Evolutionary conservation across 2,113 vertebrate genomes (phyloP), one percentile per base, ranked within the genome.

Genomic region (Rhodinocichla rosea): DNA sequence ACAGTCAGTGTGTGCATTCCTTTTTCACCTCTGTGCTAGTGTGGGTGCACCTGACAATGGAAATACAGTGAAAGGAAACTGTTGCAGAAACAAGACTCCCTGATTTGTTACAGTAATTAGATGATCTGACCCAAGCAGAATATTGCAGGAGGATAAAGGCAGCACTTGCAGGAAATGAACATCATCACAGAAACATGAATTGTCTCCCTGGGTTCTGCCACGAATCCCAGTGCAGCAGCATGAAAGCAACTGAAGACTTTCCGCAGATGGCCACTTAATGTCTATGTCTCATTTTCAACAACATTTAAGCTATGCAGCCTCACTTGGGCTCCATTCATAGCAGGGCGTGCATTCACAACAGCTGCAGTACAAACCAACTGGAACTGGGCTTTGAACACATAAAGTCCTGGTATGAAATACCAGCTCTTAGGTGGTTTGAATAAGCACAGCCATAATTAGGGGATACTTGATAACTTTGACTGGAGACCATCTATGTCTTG

Each of bases 211-310:
- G 57, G 30, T 83, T 92, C 73, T 92, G 70, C 62, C 78, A 69
- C 3, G 55, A 90, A 91, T 90, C 71, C 42, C 90, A 67, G 60
- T 13, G 32, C n/a, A 35, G 50, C 8, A 83, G 82, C 64, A 39
- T 26, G 39, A 42, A 83, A 78, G 83, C 68, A 76, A 92, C 55
- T 90, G 87, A 94, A 88, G 92, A 37, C 83, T 91, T 94, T 92
- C 53, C 92, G 95, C 94, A 96, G 94, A 81, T 95, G 96, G 95
- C 83, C 92, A 92, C 85, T 90, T 92, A 67, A 92, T 55, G 88
- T 52, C 33, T 27, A 6, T 23, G 68, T 85, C 64, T 86, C 83
- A 35, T 92, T 94, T 95, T 88, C 40, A 44, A 75, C 85, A 85
- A 64, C 60, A 52, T 56, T 63, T 68, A 49, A 96, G 92, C 80